Conservation (phyloP, 2,888 invertebrate species). For the Thyatira batis region DNA sequence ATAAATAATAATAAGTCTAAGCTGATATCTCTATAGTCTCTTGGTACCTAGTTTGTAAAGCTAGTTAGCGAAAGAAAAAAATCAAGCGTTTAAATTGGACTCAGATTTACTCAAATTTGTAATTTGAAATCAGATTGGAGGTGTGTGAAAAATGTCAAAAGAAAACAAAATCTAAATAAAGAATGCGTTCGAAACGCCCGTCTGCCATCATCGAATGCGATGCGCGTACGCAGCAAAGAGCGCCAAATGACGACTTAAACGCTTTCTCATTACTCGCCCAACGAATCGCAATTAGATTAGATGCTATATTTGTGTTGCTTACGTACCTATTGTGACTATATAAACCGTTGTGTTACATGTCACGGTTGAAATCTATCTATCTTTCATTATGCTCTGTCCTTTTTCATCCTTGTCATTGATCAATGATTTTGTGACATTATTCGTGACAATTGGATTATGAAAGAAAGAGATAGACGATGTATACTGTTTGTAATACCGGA, state of each 20-base stretch:
- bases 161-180: not conserved
- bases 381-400: not conserved
- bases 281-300: conserved; percentile 33
- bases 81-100: no score
- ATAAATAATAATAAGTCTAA: no score
- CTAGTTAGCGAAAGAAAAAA: no score
- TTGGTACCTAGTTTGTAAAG: no score
- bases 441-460: not conserved
- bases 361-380: not conserved
- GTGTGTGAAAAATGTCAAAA: not conserved
- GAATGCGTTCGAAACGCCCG: conserved; percentile 1
- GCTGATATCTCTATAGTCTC: no score
- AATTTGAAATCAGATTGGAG: no score
- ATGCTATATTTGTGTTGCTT: conserved; percentile 21
- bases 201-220: conserved; percentile 2
- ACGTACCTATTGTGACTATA: not conserved
- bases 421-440: not conserved
- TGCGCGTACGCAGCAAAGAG: conserved; percentile 3
- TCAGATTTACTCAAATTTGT: no score
- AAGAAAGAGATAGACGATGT: not conserved
- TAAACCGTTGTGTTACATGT: not conserved
- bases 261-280: conserved; percentile 25
- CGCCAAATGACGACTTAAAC: not conserved
- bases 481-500: not conserved
- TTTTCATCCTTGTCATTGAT: not conserved